phyloP scores from a whole-genome alignment of 2,797 vertebrate genomes.

The Mallotus villosus region DNA sequence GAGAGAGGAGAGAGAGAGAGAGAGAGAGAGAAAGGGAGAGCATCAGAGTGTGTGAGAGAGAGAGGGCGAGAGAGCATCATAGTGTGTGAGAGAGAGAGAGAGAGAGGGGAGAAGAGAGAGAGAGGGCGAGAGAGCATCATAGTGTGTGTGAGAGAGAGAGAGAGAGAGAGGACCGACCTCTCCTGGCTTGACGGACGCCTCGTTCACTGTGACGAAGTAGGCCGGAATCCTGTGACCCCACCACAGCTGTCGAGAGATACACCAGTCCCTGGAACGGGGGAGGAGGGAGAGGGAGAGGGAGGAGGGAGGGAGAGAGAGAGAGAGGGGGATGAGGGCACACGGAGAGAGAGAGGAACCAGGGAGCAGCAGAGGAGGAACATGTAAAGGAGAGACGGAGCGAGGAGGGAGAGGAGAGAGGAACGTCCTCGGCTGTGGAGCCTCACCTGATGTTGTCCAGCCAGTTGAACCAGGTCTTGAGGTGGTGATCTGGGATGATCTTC shows the following conservation, averaged over 20 bases:
- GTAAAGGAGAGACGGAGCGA: neutral
- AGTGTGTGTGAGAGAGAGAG: conserved; percentile 1
- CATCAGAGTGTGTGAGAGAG: neutral
- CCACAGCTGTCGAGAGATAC: conserved; percentile 93
- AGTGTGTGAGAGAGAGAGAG: conserved; percentile 1
- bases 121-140: neutral
- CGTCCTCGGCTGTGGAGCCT: neutral
- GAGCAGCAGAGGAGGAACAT: neutral
- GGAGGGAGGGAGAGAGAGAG: neutral
- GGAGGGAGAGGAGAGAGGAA: too few species aligned
- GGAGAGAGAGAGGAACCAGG: neutral
- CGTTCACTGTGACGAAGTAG: conserved; percentile 82
- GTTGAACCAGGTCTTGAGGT: conserved; percentile 87
- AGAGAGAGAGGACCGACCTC: conserved; percentile 66
- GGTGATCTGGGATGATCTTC: conserved; percentile 85
- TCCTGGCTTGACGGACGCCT: conserved; percentile 76
- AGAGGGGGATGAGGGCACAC: conserved; percentile 1
- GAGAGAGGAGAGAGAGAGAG: conserved; percentile 3
- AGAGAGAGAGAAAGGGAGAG: too few species aligned
- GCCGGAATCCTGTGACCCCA: conserved; percentile 94
- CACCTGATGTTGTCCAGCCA: conserved; percentile 94
- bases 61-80: neutral
- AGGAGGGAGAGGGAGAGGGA: neutral
- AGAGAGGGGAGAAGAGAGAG: neutral
- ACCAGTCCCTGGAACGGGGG: conserved; percentile 84